These are phyloP conservation scores for Zosterops lateralis DNA, from an alignment of 2,113 vertebrate genomes.

Conservation along the genomic window DNA sequence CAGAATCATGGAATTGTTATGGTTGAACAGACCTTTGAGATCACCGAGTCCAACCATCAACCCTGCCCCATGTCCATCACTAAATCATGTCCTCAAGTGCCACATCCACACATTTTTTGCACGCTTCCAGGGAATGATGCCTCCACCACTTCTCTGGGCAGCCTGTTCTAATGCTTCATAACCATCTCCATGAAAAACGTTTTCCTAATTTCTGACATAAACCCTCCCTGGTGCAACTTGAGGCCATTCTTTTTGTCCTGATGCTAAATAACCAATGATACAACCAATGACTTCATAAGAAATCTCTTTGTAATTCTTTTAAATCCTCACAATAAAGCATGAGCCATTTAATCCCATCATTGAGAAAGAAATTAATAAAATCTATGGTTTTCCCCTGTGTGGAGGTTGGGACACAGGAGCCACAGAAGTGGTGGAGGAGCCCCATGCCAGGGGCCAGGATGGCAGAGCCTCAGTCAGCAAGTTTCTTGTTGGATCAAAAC, in stretches of 20 bases:
- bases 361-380: too few relatives aligned
- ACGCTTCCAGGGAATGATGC: neutral
- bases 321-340: neutral
- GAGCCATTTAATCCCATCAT: neutral
- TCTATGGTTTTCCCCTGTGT: fast-evolving
- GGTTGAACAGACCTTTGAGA: neutral
- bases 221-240: neutral
- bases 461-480: neutral
- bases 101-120: neutral
- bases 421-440: neutral
- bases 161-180: neutral
- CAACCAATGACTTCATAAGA: neutral
- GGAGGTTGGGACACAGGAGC: neutral
- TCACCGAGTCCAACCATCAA: neutral
- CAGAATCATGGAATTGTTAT: neutral
- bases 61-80: neutral
- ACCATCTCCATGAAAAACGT: neutral
- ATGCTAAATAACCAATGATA: fast-evolving
- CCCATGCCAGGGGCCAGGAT: fast-evolving
- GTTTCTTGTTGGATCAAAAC: neutral
- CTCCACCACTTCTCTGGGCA: neutral
- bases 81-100: neutral
- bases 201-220: neutral
- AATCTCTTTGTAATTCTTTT: neutral
- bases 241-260: neutral